Evolutionary conservation across 1,140 invertebrate species (phyloP), one percentile per base, ranked within the genome.

Genomic region (Triops longicaudatus): DNA sequence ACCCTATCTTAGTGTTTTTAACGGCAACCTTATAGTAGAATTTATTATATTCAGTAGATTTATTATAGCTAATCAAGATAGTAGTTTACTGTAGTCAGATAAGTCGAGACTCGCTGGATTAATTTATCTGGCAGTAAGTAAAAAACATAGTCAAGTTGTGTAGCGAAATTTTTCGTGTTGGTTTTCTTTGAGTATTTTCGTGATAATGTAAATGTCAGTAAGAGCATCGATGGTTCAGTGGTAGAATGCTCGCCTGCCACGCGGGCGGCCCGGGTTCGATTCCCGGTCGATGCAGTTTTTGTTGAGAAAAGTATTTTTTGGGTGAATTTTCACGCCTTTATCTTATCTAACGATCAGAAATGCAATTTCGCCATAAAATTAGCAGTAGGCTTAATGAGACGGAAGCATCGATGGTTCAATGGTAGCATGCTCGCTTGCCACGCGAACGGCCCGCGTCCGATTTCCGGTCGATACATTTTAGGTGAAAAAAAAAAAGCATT

Each of bases 401-500:
- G n/a, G n/a, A 78, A 81, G 86, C 87, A 87, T 87, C 90, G 90
- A 90, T 93, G 91, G 91, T 93, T 92, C 91, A 93, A 90, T 93
- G 92, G 91, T 93, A 93, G 91, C 93, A 93, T 93, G 90, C 91
- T 93, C 91, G 91, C 91, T 91, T 93, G 91, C 91, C 91, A 92
- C 90, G 91, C 91, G 91, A 90, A 91, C 89, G 91, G 88, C 90
- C 91, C 91, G 91, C 91, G 91, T 93, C 93, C 91, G 91, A 91
- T 91, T 91, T 89, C 90, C 90, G 90, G 90, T 88, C 89, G 89
- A 91, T 90, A 90, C 90, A 92, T 76, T 74, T 79, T 82, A 81
- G 78, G 81, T 81, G 74, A 37, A 7, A 2, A 37, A 37, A 4
- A 37, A 7, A 7, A 37, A 4, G 31, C 2, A 4, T 37, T 37